Evolutionary conservation across 2,797 vertebrate species (phyloP).

Genomic region (Bradypodion pumilum): DNA sequence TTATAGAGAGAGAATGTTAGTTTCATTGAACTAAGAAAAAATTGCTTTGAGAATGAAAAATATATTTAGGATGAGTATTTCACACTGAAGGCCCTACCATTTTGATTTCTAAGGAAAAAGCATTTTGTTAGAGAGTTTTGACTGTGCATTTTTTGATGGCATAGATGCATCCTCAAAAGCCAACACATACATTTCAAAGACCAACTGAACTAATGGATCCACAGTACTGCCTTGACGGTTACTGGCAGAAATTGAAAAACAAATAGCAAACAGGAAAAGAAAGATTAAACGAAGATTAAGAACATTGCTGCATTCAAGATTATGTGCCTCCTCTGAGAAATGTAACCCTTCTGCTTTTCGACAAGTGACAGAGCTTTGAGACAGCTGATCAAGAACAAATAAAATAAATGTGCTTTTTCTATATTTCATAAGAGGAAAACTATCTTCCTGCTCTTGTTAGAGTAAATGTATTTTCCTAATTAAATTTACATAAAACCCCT

Average conservation of each 20-base stretch:
- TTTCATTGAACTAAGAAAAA: constrained; percentile 53
- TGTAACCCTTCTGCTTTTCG: background rate
- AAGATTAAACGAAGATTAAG: constrained; percentile 68
- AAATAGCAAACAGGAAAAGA: constrained; percentile 67
- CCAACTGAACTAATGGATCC: constrained; percentile 62
- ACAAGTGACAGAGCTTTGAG: constrained; percentile 41
- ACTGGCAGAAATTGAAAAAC: constrained; percentile 62
- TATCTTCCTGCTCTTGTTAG: constrained; percentile 47
- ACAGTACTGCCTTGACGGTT: constrained; percentile 62
- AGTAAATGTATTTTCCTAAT: constrained; percentile 39
- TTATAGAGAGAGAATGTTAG: constrained; percentile 65
- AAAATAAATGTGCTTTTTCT: constrained; percentile 58
- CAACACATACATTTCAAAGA: constrained; percentile 59
- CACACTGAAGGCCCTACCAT: constrained; percentile 41
- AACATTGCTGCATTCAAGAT: constrained; percentile 62
- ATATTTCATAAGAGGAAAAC: constrained; percentile 49
- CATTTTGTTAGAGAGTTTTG: constrained; percentile 38
- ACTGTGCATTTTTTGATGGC: constrained; percentile 49
- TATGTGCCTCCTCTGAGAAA: constrained; percentile 59
- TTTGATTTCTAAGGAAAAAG: constrained; percentile 60
- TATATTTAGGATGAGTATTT: background rate
- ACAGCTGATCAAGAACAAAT: constrained; percentile 61
- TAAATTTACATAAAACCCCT: constrained; percentile 18
- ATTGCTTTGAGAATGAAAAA: constrained; percentile 44
- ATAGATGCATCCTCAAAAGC: constrained; percentile 50